These are phyloP conservation scores for Rhodophaea formosa DNA, from an alignment of 2,888 invertebrate genomes.

Conservation along the genomic window DNA sequence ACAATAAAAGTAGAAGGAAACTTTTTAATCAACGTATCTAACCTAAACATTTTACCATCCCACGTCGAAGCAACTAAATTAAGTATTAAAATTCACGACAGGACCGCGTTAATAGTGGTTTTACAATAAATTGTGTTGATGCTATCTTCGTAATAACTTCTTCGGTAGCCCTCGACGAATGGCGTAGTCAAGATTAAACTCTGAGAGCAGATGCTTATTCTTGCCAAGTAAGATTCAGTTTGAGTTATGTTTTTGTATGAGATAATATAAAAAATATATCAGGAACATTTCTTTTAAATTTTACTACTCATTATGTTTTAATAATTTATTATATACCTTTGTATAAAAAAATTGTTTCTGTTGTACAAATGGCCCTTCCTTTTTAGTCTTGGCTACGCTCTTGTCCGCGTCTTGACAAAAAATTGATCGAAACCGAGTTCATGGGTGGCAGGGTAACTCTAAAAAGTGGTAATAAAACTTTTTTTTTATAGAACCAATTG, in stretches of 20 bases:
- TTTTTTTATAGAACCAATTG: too few species aligned
- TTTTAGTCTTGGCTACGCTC: background rate
- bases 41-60: slow-evolving; percentile 30
- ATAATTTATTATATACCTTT: too few species aligned
- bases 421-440: slow-evolving; percentile 34
- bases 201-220: background rate
- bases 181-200: background rate
- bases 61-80: slow-evolving; percentile 39
- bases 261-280: too few species aligned
- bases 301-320: too few species aligned
- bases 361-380: too few species aligned
- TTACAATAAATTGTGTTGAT: slow-evolving; percentile 61
- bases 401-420: slow-evolving; percentile 34
- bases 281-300: too few species aligned
- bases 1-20: too few species aligned
- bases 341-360: too few species aligned
- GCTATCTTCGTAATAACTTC: slow-evolving; percentile 69
- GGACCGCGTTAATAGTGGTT: slow-evolving; percentile 48
- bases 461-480: background rate
- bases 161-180: slow-evolving; percentile 48
- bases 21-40: background rate
- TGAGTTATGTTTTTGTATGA: too few species aligned
- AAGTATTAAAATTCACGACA: slow-evolving; percentile 69
- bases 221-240: too few species aligned
- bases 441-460: background rate